Conservation (phyloP, 1,140 invertebrate species). For the Neelides sp. region DNA sequence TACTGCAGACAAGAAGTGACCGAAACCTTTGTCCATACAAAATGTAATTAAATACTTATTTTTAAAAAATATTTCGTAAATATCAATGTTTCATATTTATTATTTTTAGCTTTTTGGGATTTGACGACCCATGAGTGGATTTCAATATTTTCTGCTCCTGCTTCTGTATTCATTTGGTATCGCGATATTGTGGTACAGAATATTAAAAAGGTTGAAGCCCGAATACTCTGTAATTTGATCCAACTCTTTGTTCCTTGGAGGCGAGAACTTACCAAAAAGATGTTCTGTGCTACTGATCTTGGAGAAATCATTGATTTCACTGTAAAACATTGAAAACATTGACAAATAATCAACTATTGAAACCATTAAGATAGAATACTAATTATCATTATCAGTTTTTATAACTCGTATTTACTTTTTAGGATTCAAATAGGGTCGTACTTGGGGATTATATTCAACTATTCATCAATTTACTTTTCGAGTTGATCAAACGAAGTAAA, state of each 20-base stretch:
- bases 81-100: too few relatives aligned
- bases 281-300: slow-evolving; percentile 20
- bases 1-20: too few relatives aligned
- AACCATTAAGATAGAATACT: too few relatives aligned
- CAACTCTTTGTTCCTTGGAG: slow-evolving; percentile 22
- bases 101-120: slow-evolving; percentile 25
- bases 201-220: slow-evolving; percentile 1
- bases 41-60: too few relatives aligned
- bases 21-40: too few relatives aligned
- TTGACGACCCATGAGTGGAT: slow-evolving; percentile 25
- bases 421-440: slow-evolving; percentile 12
- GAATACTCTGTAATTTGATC: slow-evolving; percentile 9
- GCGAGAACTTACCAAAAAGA: slow-evolving; percentile 24
- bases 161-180: slow-evolving; percentile 24
- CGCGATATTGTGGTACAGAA: slow-evolving; percentile 7
- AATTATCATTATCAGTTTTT: too few relatives aligned
- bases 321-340: slow-evolving; percentile 3
- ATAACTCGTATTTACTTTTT: background rate
- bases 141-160: slow-evolving; percentile 12
- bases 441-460: slow-evolving; percentile 21
- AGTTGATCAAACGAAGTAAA: slow-evolving; percentile 19
- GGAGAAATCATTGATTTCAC: slow-evolving; percentile 28
- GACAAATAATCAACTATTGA: too few relatives aligned
- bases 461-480: slow-evolving; percentile 25
- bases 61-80: too few relatives aligned